These are phyloP conservation scores for Oncorhynchus keta DNA, from an alignment of 2,113 vertebrate genomes.

Conservation along the genomic window DNA sequence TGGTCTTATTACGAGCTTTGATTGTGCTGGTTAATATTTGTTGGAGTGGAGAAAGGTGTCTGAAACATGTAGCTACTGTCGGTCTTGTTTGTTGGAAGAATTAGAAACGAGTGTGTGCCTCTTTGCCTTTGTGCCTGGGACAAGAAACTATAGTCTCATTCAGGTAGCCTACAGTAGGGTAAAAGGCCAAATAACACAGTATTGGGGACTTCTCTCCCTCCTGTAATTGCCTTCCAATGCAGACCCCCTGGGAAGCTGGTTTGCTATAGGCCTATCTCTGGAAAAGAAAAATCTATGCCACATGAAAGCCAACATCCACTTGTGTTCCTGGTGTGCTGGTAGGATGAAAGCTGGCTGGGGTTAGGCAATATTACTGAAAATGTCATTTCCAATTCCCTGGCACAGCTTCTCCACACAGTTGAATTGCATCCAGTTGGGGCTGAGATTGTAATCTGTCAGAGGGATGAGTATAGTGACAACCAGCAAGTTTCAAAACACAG, in stretches of 20 bases:
- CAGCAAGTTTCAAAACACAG: not conserved
- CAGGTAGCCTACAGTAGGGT: not conserved
- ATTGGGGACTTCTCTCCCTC: not conserved
- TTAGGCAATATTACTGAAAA: not conserved
- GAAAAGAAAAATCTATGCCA: conserved; percentile 21
- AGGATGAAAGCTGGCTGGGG: not conserved
- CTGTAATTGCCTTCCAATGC: conserved; percentile 13
- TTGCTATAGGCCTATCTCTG: not conserved
- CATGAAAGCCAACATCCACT: conserved; percentile 8
- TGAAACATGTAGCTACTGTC: not conserved
- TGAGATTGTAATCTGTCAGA: conserved; percentile 1
- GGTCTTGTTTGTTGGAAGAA: not conserved
- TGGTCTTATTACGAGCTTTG: not conserved
- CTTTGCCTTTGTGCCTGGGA: not conserved
- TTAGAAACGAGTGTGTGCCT: not conserved
- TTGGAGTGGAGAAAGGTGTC: not conserved
- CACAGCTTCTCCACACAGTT: not conserved
- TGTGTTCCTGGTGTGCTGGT: not conserved
- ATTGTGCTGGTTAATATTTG: not conserved
- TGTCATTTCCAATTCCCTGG: conserved; percentile 13
- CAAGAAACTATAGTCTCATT: not conserved
- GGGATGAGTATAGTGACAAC: not conserved
- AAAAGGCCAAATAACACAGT: conserved; percentile 4
- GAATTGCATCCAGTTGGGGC: conserved; percentile 1
- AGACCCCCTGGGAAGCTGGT: not conserved